Evolutionary conservation across 2,888 invertebrate species (phyloP).

Genomic region (Acanthosepion esculentum): DNA sequence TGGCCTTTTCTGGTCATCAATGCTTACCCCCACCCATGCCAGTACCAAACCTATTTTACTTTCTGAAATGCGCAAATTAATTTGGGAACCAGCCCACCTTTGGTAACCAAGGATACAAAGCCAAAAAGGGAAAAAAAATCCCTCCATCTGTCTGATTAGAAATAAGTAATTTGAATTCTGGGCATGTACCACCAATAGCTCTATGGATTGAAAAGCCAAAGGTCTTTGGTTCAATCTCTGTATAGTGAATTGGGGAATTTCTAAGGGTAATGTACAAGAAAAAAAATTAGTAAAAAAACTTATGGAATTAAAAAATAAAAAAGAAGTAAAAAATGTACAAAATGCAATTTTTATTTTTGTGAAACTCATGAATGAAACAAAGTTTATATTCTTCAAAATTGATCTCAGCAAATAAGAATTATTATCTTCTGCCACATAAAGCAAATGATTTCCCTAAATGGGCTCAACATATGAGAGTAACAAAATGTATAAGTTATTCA

Average conservation of each 20-base stretch:
- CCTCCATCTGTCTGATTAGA: not conserved
- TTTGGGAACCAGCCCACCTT: conserved; percentile 23
- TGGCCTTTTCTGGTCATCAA: conserved; percentile 16
- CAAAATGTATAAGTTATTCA: too few relatives aligned
- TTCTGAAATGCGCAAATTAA: conserved; percentile 33
- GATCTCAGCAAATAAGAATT: too few relatives aligned
- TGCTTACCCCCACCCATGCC: not conserved
- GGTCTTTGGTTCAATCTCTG: not conserved
- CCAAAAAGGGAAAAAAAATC: not conserved
- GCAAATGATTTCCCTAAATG: too few relatives aligned
- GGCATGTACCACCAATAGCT: not conserved
- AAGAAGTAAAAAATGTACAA: not conserved
- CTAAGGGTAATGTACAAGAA: not conserved
- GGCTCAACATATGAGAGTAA: too few relatives aligned
- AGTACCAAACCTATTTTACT: not conserved
- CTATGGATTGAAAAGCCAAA: conserved; percentile 12
- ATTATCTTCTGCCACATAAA: too few relatives aligned
- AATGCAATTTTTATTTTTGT: not conserved
- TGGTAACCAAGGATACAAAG: not conserved
- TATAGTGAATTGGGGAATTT: not conserved
- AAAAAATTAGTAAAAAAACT: not conserved
- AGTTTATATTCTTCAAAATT: too few relatives aligned
- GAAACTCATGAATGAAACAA: too few relatives aligned
- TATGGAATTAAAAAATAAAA: not conserved
- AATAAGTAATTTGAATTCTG: conserved; percentile 33